Evolutionary conservation across 2,113 vertebrate genomes (phyloP).

Genomic region (Fulmarus glacialis): DNA sequence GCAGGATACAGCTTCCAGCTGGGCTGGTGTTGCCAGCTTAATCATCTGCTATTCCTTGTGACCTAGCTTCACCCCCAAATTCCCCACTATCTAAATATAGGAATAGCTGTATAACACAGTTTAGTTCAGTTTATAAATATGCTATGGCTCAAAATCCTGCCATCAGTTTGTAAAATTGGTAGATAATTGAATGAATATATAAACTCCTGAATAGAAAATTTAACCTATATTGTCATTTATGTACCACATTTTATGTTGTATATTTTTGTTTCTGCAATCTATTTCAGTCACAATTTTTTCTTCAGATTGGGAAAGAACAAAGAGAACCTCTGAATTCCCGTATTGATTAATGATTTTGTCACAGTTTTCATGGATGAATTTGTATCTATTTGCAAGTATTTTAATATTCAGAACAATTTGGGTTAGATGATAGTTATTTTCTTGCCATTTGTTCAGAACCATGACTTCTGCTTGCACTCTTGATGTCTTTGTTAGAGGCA

Average conservation of each 20-base stretch:
- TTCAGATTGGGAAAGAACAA: background rate
- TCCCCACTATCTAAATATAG: background rate
- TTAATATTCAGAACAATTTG: background rate
- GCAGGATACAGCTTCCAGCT: background rate
- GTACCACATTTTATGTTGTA: background rate
- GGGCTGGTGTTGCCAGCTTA: background rate
- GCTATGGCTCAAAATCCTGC: background rate
- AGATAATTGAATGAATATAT: background rate
- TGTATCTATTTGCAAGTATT: background rate
- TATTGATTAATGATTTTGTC: background rate
- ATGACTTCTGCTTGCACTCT: background rate
- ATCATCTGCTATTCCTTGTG: background rate
- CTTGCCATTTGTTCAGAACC: background rate
- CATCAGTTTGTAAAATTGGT: background rate
- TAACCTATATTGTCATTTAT: background rate
- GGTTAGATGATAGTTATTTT: background rate
- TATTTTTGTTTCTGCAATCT: background rate
- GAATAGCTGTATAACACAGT: background rate
- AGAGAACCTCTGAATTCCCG: background rate
- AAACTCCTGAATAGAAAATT: background rate
- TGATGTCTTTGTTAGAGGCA: background rate
- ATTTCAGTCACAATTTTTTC: background rate
- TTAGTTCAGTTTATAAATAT: background rate
- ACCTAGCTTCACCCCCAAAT: background rate
- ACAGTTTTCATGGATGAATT: background rate